phyloP scores from a whole-genome alignment of 1,140 invertebrate species.

The Tyrophagus putrescentiae region DNA sequence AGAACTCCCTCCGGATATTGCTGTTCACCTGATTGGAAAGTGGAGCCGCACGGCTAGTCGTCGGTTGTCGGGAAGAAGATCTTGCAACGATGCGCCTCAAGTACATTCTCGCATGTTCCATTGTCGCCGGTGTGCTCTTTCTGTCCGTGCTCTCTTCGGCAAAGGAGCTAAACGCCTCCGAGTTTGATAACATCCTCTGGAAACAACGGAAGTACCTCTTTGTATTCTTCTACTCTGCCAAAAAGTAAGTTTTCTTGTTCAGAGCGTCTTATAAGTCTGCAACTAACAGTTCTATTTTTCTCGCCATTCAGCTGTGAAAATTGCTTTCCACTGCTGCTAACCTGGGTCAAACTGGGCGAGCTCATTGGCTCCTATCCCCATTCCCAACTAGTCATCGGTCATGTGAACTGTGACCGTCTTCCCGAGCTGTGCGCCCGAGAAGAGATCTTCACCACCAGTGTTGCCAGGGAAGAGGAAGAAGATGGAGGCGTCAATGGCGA shows the following conservation, averaged over 20 bases:
- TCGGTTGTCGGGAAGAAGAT: no score
- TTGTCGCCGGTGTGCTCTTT: not conserved
- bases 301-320: not conserved
- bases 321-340: not conserved
- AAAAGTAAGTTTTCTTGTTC: not conserved
- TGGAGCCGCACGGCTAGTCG: no score
- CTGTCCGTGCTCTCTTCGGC: not conserved
- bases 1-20: no score
- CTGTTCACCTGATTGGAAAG: no score
- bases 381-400: not conserved
- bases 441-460: not conserved
- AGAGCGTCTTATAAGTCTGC: not conserved
- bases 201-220: constrained; percentile 4
- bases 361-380: not conserved
- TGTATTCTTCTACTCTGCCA: constrained; percentile 1
- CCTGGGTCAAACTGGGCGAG: not conserved
- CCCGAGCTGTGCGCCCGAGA: not conserved
- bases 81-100: no score
- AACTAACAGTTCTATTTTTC: not conserved
- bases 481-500: no score
- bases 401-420: not conserved
- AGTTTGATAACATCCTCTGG: not conserved
- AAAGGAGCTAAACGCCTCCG: not conserved
- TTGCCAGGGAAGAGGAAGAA: no score
- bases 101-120: not conserved